A percentile compares a stretch with the other conserved stretches of the same genome.
These are phyloP conservation scores for Cynaeus angustus DNA, from an alignment of 2,888 invertebrate species.

Conservation along the genomic window DNA sequence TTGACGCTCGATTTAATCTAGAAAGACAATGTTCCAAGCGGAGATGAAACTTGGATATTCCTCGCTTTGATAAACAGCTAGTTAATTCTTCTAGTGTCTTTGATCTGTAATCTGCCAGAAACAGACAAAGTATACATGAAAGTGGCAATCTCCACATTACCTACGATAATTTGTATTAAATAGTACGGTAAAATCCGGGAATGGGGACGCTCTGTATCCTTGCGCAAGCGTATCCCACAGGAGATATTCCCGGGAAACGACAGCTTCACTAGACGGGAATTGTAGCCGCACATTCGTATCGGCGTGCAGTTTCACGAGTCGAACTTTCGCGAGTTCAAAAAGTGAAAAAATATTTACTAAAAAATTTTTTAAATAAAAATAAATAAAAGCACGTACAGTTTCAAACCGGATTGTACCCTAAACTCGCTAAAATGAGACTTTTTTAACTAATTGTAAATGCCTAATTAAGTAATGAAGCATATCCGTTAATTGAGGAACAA, in stretches of 20 bases:
- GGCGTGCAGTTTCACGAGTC: conserved; percentile 25
- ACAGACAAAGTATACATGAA: conserved; percentile 21
- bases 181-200: conserved; percentile 54
- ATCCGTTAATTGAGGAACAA: neutral
- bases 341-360: conserved; percentile 10
- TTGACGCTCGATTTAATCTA: neutral
- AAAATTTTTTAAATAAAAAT: conserved; percentile 5
- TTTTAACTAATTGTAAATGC: neutral
- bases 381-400: conserved; percentile 20
- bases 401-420: neutral
- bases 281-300: conserved; percentile 39
- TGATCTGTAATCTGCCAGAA: conserved; percentile 16
- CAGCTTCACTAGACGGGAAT: conserved; percentile 52
- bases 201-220: conserved; percentile 48
- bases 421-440: conserved; percentile 9
- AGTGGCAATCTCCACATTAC: conserved; percentile 27
- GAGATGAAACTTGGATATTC: conserved; percentile 7
- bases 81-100: conserved; percentile 1
- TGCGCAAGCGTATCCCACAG: conserved; percentile 55
- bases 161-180: conserved; percentile 50
- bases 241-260: conserved; percentile 55
- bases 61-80: neutral
- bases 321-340: conserved; percentile 34
- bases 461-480: neutral
- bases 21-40: neutral